Evolutionary conservation across 2,113 vertebrate species (phyloP), one percentile per base, ranked within the genome.

Genomic region (Sander lucioperca): DNA sequence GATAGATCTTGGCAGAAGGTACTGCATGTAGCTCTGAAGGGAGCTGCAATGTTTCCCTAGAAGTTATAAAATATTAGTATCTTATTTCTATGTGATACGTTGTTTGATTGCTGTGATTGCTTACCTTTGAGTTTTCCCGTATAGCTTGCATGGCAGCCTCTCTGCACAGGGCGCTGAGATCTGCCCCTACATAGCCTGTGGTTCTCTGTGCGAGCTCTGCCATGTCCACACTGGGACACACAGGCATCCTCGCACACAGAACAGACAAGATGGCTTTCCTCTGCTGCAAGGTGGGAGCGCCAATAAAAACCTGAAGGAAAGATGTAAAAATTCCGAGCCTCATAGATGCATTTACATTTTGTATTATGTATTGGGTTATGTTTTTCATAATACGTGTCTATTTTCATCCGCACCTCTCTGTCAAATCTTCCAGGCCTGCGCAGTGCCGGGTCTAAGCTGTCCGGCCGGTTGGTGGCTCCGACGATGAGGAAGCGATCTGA

Each of bases 361-460:
- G 63, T 23, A 5, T 16, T 4, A 33, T 14, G 3, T 6, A 15
- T 7, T 23, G 6, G 6, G 5, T 47, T 11, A 30, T n/a, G 1
- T 14, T 19, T 70, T 33, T 45, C 16, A 39, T 43, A 11, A 43
- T 11, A 9, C 39, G 2, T 43, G 10, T 2, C 39, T 43, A 43
- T 3, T 43, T 10, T 54, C 53, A 14, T 25, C 36, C 12, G 74
- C 69, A 99, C 98, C 96, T 99, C 98, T 94, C 96, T 94, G 93
- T 99, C 98, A 74, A 99, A 97, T 16, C 98, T 94, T 4, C 98
- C 98, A 0, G 98, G 97, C 78, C 98, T 94, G 62, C 98, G 96
- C 76, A 99, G 93, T 0, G 98, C 98, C 0, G 97, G 94, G 73
- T 99, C 98, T 8, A 99, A 90, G 39, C 96, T 94, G 72, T 98